A percentile compares a stretch with the other conserved stretches of the same genome.
Evolutionary conservation across 2,797 vertebrate genomes (phyloP).

Genomic region (Semotilus atromaculatus): DNA sequence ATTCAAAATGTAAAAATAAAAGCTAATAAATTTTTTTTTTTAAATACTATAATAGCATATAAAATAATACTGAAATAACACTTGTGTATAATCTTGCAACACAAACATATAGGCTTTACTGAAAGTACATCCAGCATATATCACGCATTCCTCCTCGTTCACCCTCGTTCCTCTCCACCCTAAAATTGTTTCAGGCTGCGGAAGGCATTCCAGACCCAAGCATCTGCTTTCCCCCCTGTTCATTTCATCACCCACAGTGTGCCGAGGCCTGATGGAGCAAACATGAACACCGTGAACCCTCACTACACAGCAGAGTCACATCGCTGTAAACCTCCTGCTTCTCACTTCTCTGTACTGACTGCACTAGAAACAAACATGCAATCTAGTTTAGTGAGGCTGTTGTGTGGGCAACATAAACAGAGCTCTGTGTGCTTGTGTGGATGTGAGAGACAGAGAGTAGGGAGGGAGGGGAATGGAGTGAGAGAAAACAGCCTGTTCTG

Average conservation of each 20-base stretch:
- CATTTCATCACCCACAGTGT: conserved; percentile 53
- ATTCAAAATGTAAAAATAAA: background rate
- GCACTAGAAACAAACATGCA: conserved; percentile 38
- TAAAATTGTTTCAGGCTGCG: conserved; percentile 66
- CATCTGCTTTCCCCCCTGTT: conserved; percentile 53
- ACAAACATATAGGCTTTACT: conserved; percentile 1
- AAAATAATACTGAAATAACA: background rate
- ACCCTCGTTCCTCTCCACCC: conserved; percentile 46
- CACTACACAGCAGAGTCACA: conserved; percentile 25
- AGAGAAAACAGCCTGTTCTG: conserved; percentile 63
- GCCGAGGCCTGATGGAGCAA: conserved; percentile 51
- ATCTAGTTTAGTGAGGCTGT: conserved; percentile 34
- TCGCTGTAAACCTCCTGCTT: conserved; percentile 13
- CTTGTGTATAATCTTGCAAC: background rate
- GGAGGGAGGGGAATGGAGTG: conserved; percentile 33
- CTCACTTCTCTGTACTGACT: conserved; percentile 19
- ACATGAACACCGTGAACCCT: conserved; percentile 51
- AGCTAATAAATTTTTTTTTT: no score
- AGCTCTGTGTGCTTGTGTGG: conserved; percentile 42
- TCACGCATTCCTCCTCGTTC: conserved; percentile 18
- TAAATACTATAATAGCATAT: background rate
- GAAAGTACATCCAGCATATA: conserved; percentile 20
- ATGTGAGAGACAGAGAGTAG: conserved; percentile 42
- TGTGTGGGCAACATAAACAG: conserved; percentile 41
- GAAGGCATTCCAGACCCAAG: conserved; percentile 61